Percentiles rank a stretch among this genome's conserved stretches.
Conservation (phyloP, 2,113 vertebrate species). For the Tautogolabrus adspersus region DNA sequence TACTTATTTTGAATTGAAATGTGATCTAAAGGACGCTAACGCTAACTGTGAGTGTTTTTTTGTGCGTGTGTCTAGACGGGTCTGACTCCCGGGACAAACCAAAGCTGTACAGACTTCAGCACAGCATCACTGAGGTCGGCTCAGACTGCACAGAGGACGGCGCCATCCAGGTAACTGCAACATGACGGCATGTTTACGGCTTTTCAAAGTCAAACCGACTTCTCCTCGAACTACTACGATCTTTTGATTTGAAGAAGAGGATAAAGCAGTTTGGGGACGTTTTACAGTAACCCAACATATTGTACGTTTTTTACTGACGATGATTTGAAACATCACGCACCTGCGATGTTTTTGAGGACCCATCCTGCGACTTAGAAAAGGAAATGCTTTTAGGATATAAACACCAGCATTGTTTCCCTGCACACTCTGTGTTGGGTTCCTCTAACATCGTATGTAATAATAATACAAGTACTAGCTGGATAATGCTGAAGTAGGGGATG, state of each 20-base stretch:
- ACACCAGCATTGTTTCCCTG: too few relatives aligned
- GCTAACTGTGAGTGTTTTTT: slow-evolving; percentile 11
- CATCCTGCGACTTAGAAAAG: too few relatives aligned
- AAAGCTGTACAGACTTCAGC: slow-evolving; percentile 97
- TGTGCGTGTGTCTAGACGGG: slow-evolving; percentile 85
- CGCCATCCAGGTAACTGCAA: slow-evolving; percentile 90
- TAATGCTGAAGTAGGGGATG: background rate
- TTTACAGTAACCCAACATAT: too few relatives aligned
- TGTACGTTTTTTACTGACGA: too few relatives aligned
- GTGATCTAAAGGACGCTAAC: background rate
- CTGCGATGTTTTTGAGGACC: too few relatives aligned
- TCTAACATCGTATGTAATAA: too few relatives aligned
- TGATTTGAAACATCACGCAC: too few relatives aligned
- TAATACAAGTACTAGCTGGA: background rate
- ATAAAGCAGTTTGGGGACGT: too few relatives aligned
- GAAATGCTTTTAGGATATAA: too few relatives aligned
- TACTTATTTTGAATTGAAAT: background rate
- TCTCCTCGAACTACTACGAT: background rate
- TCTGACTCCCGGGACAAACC: slow-evolving; percentile 98
- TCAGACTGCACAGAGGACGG: slow-evolving; percentile 93
- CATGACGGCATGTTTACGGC: background rate
- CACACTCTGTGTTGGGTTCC: too few relatives aligned
- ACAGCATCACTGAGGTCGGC: slow-evolving; percentile 97
- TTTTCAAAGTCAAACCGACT: background rate
- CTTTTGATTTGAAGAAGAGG: too few relatives aligned